Base-by-base conservation (phyloP, 1,140 invertebrate species). In the Orchestia grillus region DNA sequence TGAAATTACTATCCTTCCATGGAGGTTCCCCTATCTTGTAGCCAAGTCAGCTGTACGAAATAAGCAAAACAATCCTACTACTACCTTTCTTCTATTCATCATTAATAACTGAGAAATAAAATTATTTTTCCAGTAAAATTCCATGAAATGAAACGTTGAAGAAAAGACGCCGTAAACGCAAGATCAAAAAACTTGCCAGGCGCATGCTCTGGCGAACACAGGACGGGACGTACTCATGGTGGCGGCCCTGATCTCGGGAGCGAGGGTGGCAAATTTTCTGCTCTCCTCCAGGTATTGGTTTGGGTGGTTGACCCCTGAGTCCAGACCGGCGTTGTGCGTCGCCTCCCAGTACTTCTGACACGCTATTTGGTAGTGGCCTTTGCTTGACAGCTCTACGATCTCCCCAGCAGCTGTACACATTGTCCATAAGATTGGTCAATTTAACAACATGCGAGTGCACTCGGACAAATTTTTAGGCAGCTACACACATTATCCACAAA, bases 251-350 rank as follows among this genome's bases (percentile, higher is more conserved):
- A 44, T 44, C 36, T 94, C 92, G 0, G 92, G 92, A 0, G 43
- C 92, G 43, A 94, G 92, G 36, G 92, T 6, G 43, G 92, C 92
- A n/a, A 94, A 15, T n/a, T 94, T 94, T 4, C 92, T 45, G 44
- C 96, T 96, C 87, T 96, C 96, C 41, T 96, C 96, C 28, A 96
- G 95, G 88, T 96, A 96, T 45, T 96, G 96, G 95, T 96, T 96
- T 6, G 96, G 96, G 53, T 96, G 96, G 47, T 96, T 96, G 47
- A 96, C 47, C 41, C 96, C 96, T 23, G n/a, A 53, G 42, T 96
- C 96, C 28, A 96, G 53, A 15, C 11, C 43, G 28, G 96, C 44
- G 95, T 96, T 43, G 53, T 96, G 96, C 0, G 40, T 62, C 8
- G 96, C 96, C 45, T 96, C 96, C 40, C 42, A 96, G 92, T 96